Conservation (phyloP, 2,888 invertebrate species). For the Netelia fuscicornis region DNA sequence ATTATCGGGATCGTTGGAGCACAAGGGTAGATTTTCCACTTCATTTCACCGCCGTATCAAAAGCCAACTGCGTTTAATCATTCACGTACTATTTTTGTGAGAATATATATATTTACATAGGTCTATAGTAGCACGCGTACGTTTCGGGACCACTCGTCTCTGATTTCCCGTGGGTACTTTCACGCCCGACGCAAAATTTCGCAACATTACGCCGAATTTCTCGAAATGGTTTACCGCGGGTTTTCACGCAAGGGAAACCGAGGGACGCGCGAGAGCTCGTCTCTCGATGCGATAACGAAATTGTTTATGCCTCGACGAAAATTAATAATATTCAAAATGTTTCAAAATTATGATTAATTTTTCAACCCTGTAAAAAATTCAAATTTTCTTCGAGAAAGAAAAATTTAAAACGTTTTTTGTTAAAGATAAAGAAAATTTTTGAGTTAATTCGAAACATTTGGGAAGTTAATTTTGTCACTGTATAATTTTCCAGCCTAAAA, state of each 20-base stretch:
- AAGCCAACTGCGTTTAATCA: conserved; percentile 32
- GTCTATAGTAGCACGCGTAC: conserved; percentile 57
- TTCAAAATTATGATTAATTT: not conserved
- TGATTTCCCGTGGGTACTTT: conserved; percentile 79
- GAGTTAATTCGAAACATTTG: not conserved
- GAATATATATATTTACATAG: not conserved
- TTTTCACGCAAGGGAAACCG: not conserved
- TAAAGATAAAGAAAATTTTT: not conserved
- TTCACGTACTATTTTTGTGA: conserved; percentile 20
- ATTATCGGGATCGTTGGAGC: not conserved
- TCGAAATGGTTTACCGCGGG: not conserved
- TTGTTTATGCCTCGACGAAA: not conserved
- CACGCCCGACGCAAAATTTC: conserved; percentile 54
- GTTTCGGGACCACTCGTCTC: conserved; percentile 73
- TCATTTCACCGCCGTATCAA: conserved; percentile 9
- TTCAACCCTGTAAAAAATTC: conserved; percentile 2
- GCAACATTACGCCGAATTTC: conserved; percentile 48
- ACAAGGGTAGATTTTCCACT: conserved; percentile 3
- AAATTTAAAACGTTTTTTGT: not conserved
- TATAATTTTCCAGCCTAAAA: not conserved
- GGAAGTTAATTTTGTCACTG: too few species aligned
- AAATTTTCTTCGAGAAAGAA: not conserved
- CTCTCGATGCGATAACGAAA: not conserved
- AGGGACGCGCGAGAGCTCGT: not conserved
- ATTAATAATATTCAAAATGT: not conserved